phyloP scores from a whole-genome alignment of 2,797 vertebrate genomes.

The Macrochelys suwanniensis region DNA sequence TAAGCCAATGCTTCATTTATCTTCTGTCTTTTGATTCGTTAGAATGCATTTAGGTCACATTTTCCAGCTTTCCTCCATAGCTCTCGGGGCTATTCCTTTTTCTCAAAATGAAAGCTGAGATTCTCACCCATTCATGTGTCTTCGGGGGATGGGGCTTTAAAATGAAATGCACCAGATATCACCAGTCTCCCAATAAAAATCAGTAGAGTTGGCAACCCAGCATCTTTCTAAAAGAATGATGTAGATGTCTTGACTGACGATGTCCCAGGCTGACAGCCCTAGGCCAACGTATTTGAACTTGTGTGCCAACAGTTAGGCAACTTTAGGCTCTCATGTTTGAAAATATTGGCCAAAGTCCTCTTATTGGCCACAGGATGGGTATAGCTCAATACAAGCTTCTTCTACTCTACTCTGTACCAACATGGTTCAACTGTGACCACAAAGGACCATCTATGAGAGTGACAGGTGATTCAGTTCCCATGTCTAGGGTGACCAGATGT shows the following conservation, averaged over 20 bases:
- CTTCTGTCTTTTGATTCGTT: neutral
- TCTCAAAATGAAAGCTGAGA: neutral
- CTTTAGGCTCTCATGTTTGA: neutral
- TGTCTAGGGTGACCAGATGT: neutral
- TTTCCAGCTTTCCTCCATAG: neutral
- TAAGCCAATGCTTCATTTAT: neutral
- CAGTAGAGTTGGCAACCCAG: neutral
- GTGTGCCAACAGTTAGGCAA: neutral
- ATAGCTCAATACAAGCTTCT: neutral
- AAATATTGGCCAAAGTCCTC: neutral
- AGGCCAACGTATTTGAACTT: neutral
- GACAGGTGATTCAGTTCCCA: neutral
- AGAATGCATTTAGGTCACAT: neutral
- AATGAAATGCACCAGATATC: neutral
- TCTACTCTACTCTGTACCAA: neutral
- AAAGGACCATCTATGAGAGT: neutral
- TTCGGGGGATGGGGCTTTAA: neutral
- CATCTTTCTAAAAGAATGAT: neutral
- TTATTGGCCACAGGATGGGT: neutral
- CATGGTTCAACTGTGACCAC: neutral
- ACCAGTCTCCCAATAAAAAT: neutral
- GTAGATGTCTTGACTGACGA: neutral
- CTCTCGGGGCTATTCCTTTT: neutral
- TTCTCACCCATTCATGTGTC: neutral
- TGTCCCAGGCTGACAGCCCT: neutral